Evolutionary conservation across 2,888 invertebrate species (phyloP).

Genomic region (Epirrhoe alternata): DNA sequence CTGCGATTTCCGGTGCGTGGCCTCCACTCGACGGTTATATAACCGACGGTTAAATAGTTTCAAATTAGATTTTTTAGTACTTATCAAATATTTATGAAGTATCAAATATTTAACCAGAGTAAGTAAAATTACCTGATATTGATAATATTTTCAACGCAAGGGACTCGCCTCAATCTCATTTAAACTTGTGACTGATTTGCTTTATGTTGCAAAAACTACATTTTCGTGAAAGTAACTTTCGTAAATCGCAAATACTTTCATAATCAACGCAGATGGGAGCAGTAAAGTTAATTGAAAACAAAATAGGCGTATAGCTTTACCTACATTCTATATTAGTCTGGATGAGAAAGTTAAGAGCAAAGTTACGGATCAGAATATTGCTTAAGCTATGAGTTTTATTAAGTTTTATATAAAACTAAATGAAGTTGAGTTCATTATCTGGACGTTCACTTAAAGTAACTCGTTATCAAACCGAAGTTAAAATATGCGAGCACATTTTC

Average conservation of each 20-base stretch:
- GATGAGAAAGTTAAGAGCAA: conserved; percentile 1
- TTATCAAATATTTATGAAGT: too few relatives aligned
- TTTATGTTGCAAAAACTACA: not conserved
- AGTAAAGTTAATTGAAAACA: not conserved
- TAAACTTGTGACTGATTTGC: not conserved
- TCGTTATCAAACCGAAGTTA: not conserved
- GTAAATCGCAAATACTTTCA: not conserved
- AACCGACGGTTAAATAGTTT: too few relatives aligned
- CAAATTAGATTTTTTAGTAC: too few relatives aligned
- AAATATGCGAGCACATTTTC: not conserved
- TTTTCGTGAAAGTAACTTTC: not conserved
- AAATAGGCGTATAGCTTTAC: not conserved
- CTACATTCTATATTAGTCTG: not conserved
- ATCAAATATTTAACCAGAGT: too few relatives aligned
- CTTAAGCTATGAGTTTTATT: conserved; percentile 4
- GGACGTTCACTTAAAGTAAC: not conserved
- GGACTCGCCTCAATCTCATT: not conserved
- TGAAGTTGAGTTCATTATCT: conserved; percentile 9
- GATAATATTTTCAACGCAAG: not conserved
- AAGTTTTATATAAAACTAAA: conserved; percentile 8
- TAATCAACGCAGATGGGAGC: not conserved
- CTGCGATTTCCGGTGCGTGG: too few relatives aligned
- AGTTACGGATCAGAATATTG: conserved; percentile 10
- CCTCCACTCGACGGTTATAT: too few relatives aligned
- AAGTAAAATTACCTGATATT: too few relatives aligned